A percentile compares a stretch with the other conserved stretches of the same genome.
Evolutionary conservation across 2,888 invertebrate species (phyloP).

Genomic region (Rosalia funebris): DNA sequence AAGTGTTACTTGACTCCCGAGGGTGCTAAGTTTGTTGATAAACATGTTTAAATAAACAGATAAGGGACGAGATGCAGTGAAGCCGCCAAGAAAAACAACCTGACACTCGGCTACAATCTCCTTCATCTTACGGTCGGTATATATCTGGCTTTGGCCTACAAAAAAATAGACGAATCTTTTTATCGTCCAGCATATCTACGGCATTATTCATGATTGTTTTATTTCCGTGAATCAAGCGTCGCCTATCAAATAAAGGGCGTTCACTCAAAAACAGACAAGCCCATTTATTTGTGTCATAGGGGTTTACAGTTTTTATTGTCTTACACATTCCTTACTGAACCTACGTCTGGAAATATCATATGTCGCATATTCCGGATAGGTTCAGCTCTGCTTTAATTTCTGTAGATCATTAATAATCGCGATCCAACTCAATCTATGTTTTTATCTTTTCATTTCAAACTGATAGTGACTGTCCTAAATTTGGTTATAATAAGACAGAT

Average conservation of each 20-base stretch:
- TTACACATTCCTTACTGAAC: too few relatives aligned
- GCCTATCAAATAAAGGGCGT: neutral
- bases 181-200: neutral
- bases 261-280: neutral
- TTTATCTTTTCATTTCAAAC: too few relatives aligned
- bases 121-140: neutral
- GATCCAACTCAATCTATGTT: too few relatives aligned
- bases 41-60: constrained; percentile 25
- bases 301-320: too few relatives aligned
- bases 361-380: too few relatives aligned
- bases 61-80: constrained; percentile 20
- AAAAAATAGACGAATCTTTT: neutral
- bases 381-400: too few relatives aligned
- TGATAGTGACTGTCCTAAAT: too few relatives aligned
- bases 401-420: too few relatives aligned
- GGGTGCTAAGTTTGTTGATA: constrained; percentile 24
- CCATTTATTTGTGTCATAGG: too few relatives aligned
- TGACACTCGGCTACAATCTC: neutral
- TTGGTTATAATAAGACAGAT: too few relatives aligned
- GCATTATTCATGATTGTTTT: neutral
- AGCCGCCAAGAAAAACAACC: constrained; percentile 18
- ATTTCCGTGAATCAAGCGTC: neutral
- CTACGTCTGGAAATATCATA: too few relatives aligned
- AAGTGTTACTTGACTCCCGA: constrained; percentile 24
- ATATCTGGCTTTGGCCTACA: constrained; percentile 3